Base-by-base conservation (phyloP, 2,113 vertebrate genomes). In the Nothobranchius kuhntae region DNA sequence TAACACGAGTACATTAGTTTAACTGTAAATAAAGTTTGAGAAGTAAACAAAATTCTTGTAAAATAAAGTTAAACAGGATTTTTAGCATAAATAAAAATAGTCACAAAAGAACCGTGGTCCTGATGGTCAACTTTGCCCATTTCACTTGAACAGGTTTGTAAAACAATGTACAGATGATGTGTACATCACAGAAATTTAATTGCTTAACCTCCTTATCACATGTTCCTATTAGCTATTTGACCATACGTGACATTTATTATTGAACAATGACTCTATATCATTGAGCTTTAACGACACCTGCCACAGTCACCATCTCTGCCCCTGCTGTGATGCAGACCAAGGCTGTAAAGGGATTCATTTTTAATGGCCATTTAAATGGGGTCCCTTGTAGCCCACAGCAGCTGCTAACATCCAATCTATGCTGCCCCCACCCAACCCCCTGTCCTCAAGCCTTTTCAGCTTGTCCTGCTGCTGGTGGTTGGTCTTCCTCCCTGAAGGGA, bases 401-500 rank as follows among this genome's bases (percentile, higher is more conserved):
- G 82, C 55, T 83, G 67, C 69, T 79, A 62, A 71, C 67, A 68
- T 73, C 56, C 45, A 63, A 50, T 81, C 70, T 60, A 58, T 17
- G 55, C 4, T 45, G 26, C 24, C 42, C 40, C 68, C 4, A 4
- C 17, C 26, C 51, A 56, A 14, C 53, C 65, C 58, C 15, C 46
- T 53, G 50, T 61, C 82, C 73, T 73, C 15, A 0, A 58, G 75
- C 50, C 73, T 75, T 84, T 83, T 84, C 74, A 87, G 69, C 53
- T 76, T n/a, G 51, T 75, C 80, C 87, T 79, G 72, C 83, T 89
- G 83, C 76, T 75, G 77, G 73, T 86, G 78, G 81, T 85, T 67
- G 68, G 68, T 86, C 79, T 81, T 83, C 74, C 81, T 90, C 87
- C 86, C 90, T 50, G 45, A 85, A 85, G 87, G 79, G 66, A 69